Percentiles rank a stretch among this genome's conserved stretches.
phyloP scores from a whole-genome alignment of 2,888 invertebrate genomes.

The Drosophila demipolita region DNA sequence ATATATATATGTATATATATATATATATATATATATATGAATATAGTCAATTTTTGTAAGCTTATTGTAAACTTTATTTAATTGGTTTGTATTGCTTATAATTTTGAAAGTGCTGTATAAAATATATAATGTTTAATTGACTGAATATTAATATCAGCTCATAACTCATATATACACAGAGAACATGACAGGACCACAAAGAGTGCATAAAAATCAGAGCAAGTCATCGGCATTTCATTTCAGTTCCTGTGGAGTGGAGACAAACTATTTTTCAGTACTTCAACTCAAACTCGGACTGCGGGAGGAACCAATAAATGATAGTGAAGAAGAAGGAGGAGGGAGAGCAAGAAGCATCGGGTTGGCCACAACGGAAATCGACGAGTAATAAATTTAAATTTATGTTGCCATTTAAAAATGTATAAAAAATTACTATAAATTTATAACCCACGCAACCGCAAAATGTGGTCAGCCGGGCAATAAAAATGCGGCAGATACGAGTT shows the following conservation, averaged over 20 bases:
- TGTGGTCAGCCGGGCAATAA: constrained; percentile 71
- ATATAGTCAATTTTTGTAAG: neutral
- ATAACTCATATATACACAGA: constrained; percentile 2
- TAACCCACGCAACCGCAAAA: constrained; percentile 66
- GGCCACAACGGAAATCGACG: constrained; percentile 64
- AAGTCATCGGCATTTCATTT: constrained; percentile 13
- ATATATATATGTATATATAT: too few relatives aligned
- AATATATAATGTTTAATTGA: neutral
- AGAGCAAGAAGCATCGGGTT: constrained; percentile 20
- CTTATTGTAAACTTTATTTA: neutral
- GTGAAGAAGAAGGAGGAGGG: neutral
- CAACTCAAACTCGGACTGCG: neutral
- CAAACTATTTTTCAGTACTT: constrained; percentile 17
- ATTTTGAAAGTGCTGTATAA: neutral
- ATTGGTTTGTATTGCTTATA: neutral
- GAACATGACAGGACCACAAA: constrained; percentile 26
- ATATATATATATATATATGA: neutral
- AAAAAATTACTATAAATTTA: constrained; percentile 77
- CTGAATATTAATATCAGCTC: constrained; percentile 1
- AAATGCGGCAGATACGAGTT: constrained; percentile 44
- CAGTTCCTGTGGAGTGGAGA: constrained; percentile 20
- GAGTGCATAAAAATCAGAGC: constrained; percentile 38
- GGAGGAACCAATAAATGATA: neutral
- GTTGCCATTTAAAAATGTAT: constrained; percentile 70
- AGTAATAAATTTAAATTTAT: constrained; percentile 77